Evolutionary conservation across 1,140 invertebrate genomes (phyloP).

Genomic region (Macrostomum lignano): DNA sequence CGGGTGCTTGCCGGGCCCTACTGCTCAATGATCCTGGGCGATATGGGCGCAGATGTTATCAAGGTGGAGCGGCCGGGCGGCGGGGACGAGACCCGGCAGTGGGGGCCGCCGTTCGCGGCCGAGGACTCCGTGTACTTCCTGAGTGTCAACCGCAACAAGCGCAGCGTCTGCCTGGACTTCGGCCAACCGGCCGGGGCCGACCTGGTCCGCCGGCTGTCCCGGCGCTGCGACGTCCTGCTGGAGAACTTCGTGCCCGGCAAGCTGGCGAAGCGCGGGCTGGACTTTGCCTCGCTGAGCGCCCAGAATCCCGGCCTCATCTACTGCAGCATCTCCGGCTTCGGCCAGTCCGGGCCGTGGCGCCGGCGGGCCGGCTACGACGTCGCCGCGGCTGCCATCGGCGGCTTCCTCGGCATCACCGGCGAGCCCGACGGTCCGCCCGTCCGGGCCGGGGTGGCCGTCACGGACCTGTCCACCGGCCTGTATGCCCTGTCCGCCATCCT

Average conservation of each 20-base stretch:
- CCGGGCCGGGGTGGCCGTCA: slow-evolving; percentile 68
- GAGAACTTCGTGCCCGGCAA: slow-evolving; percentile 84
- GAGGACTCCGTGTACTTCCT: slow-evolving; percentile 53
- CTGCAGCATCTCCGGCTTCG: slow-evolving; percentile 58
- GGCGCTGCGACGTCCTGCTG: slow-evolving; percentile 47
- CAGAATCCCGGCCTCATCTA: slow-evolving; percentile 56
- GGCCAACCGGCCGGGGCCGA: not conserved
- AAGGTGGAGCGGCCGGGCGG: slow-evolving; percentile 36
- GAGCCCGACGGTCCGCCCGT: slow-evolving; percentile 48
- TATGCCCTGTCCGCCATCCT: slow-evolving; percentile 81
- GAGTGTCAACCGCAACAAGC: slow-evolving; percentile 65
- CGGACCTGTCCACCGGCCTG: slow-evolving; percentile 63
- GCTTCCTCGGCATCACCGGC: slow-evolving; percentile 61
- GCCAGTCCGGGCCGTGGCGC: slow-evolving; percentile 50
- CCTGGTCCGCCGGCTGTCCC: not conserved
- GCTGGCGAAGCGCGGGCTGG: slow-evolving; percentile 43
- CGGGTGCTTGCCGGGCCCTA: slow-evolving; percentile 47
- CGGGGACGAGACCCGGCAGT: slow-evolving; percentile 66
- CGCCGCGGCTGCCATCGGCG: slow-evolving; percentile 64
- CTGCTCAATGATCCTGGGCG: slow-evolving; percentile 69
- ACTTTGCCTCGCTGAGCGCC: slow-evolving; percentile 42
- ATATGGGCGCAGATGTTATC: slow-evolving; percentile 69
- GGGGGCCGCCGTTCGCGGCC: slow-evolving; percentile 62
- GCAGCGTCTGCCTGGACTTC: not conserved
- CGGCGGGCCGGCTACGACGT: slow-evolving; percentile 70